A percentile compares a stretch with the other conserved stretches of the same genome.
Conservation (phyloP, 2,888 invertebrate species). For the Orthonychiurus folsomi region DNA sequence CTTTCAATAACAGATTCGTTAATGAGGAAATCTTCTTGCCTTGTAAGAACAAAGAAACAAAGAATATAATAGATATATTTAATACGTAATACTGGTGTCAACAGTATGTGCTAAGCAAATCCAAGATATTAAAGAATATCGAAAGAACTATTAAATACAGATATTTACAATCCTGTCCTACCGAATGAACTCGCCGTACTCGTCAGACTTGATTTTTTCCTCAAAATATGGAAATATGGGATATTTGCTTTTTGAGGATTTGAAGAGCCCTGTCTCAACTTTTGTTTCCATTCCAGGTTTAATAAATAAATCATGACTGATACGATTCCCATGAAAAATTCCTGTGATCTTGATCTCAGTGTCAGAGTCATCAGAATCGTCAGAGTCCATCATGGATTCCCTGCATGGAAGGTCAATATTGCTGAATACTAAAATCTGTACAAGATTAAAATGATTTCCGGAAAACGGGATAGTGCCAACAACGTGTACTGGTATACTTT, state of each 20-base stretch:
- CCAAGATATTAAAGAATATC: neutral
- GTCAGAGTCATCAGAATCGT: conserved; percentile 64
- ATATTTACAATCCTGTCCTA: too few species aligned
- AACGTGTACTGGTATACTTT: too few species aligned
- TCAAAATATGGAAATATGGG: conserved; percentile 95
- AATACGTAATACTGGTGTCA: too few species aligned
- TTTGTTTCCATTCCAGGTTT: conserved; percentile 56
- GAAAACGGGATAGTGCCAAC: too few species aligned
- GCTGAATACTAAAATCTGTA: too few species aligned
- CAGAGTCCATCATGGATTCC: conserved; percentile 37
- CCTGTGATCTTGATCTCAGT: conserved; percentile 76
- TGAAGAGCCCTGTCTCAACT: conserved; percentile 68
- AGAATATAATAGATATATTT: too few species aligned
- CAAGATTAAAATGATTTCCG: too few species aligned
- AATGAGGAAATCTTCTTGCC: conserved; percentile 53
- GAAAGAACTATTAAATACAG: too few species aligned
- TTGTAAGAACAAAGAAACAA: conserved; percentile 36
- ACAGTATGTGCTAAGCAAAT: too few species aligned
- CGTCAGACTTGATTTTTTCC: conserved; percentile 82
- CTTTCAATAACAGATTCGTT: conserved; percentile 60
- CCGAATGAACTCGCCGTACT: conserved; percentile 90
- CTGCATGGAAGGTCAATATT: conserved; percentile 13
- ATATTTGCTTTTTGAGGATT: conserved; percentile 79
- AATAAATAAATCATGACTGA: conserved; percentile 75
- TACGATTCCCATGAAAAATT: conserved; percentile 54